Evolutionary conservation across 2,113 vertebrate genomes (phyloP).

Genomic region (Phrynocephalus versicolor): DNA sequence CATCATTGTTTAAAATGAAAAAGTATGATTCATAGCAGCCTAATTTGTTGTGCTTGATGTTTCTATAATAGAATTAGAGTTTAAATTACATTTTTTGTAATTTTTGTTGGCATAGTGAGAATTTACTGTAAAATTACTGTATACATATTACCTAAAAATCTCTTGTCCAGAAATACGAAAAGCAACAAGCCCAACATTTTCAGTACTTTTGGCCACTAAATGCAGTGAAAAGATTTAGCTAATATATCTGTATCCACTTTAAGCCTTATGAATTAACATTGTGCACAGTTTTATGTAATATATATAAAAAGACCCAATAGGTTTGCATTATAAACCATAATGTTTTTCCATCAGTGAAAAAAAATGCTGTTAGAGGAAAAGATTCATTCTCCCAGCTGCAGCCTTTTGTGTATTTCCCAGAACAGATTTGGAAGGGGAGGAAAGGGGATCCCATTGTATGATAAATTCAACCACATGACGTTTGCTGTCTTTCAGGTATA

Average conservation of each 20-base stretch:
- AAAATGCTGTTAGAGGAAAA: not conserved
- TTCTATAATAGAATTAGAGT: slow-evolving; percentile 6
- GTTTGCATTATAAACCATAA: not conserved
- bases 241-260: not conserved
- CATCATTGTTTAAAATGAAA: slow-evolving; percentile 67
- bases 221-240: not conserved
- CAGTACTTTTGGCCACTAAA: slow-evolving; percentile 27
- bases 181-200: not conserved
- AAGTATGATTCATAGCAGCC: slow-evolving; percentile 51
- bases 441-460: not conserved
- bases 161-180: slow-evolving; percentile 31
- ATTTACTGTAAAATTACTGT: not conserved
- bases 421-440: not conserved
- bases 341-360: not conserved
- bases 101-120: slow-evolving; percentile 35
- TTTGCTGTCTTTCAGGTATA: too few relatives aligned
- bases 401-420: not conserved
- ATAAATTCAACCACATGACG: not conserved
- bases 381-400: too few relatives aligned
- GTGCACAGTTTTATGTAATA: not conserved
- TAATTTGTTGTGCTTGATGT: slow-evolving; percentile 52
- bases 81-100: slow-evolving; percentile 44
- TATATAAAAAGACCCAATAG: not conserved
- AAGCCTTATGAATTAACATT: not conserved
- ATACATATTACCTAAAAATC: slow-evolving; percentile 11